Evolutionary conservation across 2,113 vertebrate genomes (phyloP).

Genomic region (Mormoops blainvillei): DNA sequence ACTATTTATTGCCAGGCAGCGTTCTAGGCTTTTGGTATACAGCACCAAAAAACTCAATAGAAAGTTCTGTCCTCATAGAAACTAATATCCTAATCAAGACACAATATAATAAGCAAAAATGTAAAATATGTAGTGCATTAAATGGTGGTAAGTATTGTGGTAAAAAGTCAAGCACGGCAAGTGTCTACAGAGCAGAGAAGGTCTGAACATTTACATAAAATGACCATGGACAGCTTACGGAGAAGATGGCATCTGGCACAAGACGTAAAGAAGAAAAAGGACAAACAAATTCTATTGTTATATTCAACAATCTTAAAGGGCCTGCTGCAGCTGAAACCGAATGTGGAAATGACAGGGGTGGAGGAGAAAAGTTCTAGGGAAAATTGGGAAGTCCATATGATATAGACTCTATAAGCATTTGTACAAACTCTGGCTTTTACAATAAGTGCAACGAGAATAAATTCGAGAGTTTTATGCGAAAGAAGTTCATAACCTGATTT

Average conservation of each 20-base stretch:
- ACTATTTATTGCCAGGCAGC: background rate
- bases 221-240: background rate
- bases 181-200: background rate
- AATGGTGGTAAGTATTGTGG: background rate
- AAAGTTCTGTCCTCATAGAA: background rate
- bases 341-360: background rate
- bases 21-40: background rate
- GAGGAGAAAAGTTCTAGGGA: background rate
- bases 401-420: background rate
- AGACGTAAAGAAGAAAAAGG: background rate
- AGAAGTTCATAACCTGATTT: background rate
- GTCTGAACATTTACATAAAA: background rate
- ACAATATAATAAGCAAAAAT: background rate
- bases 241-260: background rate
- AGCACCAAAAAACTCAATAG: background rate
- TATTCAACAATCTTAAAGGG: background rate
- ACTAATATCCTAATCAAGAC: background rate
- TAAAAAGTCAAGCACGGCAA: background rate
- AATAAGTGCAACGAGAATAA: background rate
- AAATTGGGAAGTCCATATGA: background rate
- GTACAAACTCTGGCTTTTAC: background rate
- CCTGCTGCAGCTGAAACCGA: background rate
- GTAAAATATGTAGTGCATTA: background rate
- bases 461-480: background rate
- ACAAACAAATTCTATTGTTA: background rate